These are phyloP conservation scores for Mus caroli DNA, from an alignment of 2,797 vertebrate genomes.

Conservation along the genomic window DNA sequence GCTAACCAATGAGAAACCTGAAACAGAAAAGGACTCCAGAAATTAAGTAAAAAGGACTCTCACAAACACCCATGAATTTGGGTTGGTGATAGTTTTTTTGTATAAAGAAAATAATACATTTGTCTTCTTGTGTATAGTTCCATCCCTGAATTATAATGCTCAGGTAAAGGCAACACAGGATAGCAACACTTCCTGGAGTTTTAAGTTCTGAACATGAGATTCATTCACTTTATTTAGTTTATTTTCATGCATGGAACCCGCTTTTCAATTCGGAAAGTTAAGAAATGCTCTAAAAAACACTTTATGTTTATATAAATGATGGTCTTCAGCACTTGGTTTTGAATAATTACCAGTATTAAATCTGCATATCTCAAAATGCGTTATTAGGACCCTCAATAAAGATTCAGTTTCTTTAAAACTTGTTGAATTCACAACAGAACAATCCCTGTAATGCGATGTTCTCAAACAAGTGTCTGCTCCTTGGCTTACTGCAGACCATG, in stretches of 20 bases:
- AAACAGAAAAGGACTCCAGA: not conserved
- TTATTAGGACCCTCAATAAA: not conserved
- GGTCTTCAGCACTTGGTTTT: not conserved
- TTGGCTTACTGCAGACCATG: not conserved
- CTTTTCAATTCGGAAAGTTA: not conserved
- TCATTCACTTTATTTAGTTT: not conserved
- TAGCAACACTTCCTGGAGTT: not conserved
- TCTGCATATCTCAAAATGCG: not conserved
- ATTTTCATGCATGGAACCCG: not conserved
- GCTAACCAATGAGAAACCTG: not conserved
- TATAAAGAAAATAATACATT: not conserved
- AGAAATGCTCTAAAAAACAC: not conserved
- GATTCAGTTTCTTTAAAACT: not conserved
- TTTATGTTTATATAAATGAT: not conserved
- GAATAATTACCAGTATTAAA: slow-evolving; percentile 6
- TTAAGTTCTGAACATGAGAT: not conserved
- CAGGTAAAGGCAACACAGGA: not conserved
- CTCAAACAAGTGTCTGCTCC: not conserved
- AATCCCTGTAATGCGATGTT: not conserved
- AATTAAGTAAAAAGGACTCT: not conserved
- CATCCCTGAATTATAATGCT: not conserved
- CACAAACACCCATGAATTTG: not conserved
- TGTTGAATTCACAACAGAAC: not conserved
- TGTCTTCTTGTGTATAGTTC: slow-evolving; percentile 11
- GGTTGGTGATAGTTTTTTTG: slow-evolving; percentile 25